Conservation (phyloP, 1,140 invertebrate genomes). For the Microplitis mediator region DNA sequence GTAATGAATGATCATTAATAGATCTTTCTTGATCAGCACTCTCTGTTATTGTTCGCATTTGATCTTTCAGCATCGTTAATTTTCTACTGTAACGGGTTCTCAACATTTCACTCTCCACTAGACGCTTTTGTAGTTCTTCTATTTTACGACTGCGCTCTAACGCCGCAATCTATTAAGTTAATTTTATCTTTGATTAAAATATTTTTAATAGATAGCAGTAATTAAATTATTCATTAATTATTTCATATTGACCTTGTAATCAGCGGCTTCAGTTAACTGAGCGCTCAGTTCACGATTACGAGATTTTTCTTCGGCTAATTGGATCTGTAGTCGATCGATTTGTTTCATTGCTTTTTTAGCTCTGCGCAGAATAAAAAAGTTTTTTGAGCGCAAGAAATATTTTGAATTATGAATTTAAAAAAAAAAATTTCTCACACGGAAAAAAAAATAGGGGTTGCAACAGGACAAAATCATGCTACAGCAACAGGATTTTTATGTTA, state of each 20-base stretch:
- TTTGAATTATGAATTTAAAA: too few species aligned
- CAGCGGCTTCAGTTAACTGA: conserved; percentile 79
- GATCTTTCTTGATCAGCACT: conserved; percentile 73
- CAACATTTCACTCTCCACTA: conserved; percentile 75
- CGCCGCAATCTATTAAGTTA: conserved; percentile 72
- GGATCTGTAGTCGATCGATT: conserved; percentile 74
- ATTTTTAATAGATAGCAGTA: not conserved
- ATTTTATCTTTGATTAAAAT: not conserved
- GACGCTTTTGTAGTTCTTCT: conserved; percentile 78
- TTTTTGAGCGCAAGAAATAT: too few species aligned
- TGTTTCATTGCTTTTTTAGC: conserved; percentile 79
- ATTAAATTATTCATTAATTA: not conserved
- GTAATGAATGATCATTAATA: conserved; percentile 72
- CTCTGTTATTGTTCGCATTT: conserved; percentile 68
- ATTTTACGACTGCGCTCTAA: conserved; percentile 81
- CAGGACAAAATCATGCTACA: too few species aligned
- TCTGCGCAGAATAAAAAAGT: conserved; percentile 38
- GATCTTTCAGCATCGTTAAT: conserved; percentile 73
- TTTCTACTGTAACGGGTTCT: conserved; percentile 74
- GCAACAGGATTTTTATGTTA: too few species aligned
- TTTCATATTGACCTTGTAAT: conserved; percentile 70
- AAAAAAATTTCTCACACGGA: not conserved
- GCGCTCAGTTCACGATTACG: conserved; percentile 77
- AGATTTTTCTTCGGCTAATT: conserved; percentile 73
- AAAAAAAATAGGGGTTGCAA: too few species aligned